A percentile compares a stretch with the other conserved stretches of the same genome.
phyloP scores from a whole-genome alignment of 2,113 vertebrate species.

The Myiopsitta monachus region DNA sequence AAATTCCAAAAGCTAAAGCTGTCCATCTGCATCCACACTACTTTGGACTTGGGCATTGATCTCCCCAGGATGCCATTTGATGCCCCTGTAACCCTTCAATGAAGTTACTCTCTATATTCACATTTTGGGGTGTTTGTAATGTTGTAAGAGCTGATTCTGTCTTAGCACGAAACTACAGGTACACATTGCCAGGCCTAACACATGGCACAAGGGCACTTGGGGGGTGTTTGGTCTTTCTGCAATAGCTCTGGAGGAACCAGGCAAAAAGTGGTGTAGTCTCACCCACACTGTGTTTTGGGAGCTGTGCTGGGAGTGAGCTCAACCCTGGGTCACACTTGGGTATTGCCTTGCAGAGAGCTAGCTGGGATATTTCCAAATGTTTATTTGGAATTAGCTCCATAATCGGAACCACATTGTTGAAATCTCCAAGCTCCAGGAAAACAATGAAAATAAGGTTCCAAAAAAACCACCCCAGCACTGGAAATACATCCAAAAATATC shows the following conservation, averaged over 20 bases:
- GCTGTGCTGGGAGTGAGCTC: neutral
- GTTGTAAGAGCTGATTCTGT: neutral
- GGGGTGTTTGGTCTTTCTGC: neutral
- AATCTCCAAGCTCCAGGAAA: neutral
- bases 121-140: neutral
- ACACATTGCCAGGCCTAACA: neutral
- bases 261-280: neutral
- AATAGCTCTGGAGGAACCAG: neutral
- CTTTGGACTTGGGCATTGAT: neutral
- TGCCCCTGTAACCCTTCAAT: neutral
- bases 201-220: neutral
- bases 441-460: neutral
- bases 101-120: neutral
- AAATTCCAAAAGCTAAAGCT: neutral
- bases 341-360: neutral
- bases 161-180: neutral
- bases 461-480: neutral
- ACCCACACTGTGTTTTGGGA: neutral
- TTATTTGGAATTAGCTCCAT: neutral
- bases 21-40: neutral
- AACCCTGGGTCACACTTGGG: neutral
- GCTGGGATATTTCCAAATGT: neutral
- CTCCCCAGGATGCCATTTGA: neutral
- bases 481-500: neutral
- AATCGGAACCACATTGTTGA: neutral